Conservation (phyloP, 2,888 invertebrate species). For the Caenorhabditis panamensis region DNA sequence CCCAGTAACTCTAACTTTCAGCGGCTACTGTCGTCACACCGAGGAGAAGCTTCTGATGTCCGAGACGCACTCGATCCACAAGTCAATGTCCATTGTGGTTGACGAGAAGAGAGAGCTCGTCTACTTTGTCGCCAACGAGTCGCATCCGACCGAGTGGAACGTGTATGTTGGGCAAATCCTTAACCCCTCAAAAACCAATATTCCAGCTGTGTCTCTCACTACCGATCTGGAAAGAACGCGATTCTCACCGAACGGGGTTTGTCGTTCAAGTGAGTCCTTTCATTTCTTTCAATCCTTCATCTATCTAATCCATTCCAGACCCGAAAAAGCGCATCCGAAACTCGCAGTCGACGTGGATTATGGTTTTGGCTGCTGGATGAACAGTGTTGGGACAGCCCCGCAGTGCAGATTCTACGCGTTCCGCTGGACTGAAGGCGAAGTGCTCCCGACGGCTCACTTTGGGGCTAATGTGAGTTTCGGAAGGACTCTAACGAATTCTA, state of each 20-base stretch:
- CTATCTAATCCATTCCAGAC: constrained; percentile 4
- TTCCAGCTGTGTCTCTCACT: constrained; percentile 67
- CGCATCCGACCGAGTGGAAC: constrained; percentile 69
- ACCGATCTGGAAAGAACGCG: not conserved
- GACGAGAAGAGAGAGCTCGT: constrained; percentile 71
- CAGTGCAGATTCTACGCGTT: constrained; percentile 67
- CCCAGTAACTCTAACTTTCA: not conserved
- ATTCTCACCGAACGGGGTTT: constrained; percentile 51
- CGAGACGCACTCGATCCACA: constrained; percentile 67
- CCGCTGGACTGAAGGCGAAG: constrained; percentile 13
- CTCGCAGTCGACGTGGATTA: constrained; percentile 69
- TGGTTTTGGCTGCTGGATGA: constrained; percentile 76
- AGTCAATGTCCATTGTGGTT: constrained; percentile 71
- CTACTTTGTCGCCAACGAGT: constrained; percentile 74
- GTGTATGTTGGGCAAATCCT: no score
- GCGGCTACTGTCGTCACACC: constrained; percentile 33
- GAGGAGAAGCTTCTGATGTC: constrained; percentile 27
- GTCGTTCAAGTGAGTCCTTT: constrained; percentile 47
- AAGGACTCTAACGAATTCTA: no score
- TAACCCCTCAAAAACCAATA: not conserved
- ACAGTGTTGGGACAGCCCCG: constrained; percentile 55
- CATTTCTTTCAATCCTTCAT: not conserved
- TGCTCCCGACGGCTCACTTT: constrained; percentile 40
- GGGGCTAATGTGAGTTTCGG: constrained; percentile 33
- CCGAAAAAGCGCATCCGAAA: constrained; percentile 64